Percentiles rank a stretch among this genome's conserved stretches.
phyloP scores from a whole-genome alignment of 2,797 vertebrate species.

The Thripadectes ignobilis region DNA sequence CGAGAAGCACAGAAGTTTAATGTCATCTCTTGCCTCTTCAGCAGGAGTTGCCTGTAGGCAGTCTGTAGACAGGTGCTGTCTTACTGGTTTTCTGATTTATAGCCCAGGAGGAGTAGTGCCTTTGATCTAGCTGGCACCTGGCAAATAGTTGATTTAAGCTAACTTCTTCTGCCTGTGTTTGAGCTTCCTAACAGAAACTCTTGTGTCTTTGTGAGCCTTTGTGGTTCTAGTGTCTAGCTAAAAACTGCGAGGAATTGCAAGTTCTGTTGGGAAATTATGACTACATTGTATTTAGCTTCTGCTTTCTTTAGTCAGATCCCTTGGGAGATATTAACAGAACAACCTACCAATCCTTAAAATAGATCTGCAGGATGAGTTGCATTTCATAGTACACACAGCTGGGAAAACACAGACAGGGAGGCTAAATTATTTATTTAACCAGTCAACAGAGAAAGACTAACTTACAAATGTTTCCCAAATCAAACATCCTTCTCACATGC shows the following conservation, averaged over 20 bases:
- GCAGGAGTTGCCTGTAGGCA: background rate
- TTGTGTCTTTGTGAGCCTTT: background rate
- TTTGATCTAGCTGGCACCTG: background rate
- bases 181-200: background rate
- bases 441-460: background rate
- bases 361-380: background rate
- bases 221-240: background rate
- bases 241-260: background rate
- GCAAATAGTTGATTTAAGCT: background rate
- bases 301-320: background rate
- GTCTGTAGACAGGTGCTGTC: background rate
- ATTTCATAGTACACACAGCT: background rate
- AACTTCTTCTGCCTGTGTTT: background rate
- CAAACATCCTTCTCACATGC: background rate
- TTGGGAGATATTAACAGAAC: background rate
- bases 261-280: background rate
- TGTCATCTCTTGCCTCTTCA: background rate
- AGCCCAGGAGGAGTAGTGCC: background rate
- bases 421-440: background rate
- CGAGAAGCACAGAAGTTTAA: background rate
- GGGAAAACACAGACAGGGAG: background rate
- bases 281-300: background rate
- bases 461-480: background rate
- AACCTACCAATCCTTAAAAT: background rate
- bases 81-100: background rate